These are phyloP conservation scores for Stomatorhinus ivindoensis DNA, from an alignment of 2,113 vertebrate species.

Conservation along the genomic window DNA sequence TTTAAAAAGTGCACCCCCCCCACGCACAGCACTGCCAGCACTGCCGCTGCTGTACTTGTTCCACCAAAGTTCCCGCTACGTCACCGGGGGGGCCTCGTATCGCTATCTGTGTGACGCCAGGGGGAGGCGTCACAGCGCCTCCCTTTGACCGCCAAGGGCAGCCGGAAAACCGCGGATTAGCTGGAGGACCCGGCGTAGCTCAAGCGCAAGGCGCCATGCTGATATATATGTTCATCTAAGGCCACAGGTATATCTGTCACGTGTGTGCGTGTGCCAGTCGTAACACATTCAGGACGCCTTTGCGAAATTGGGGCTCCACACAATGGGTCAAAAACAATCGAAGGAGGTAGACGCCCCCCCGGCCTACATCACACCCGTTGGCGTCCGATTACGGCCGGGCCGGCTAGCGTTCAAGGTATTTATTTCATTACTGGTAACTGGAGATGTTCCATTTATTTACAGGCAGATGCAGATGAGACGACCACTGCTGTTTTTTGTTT, in stretches of 20 bases:
- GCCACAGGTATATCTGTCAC: no score
- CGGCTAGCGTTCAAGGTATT: neutral
- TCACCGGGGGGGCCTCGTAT: conserved; percentile 26
- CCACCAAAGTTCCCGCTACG: conserved; percentile 36
- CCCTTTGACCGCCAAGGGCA: conserved; percentile 26
- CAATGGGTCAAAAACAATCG: neutral
- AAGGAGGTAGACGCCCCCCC: neutral
- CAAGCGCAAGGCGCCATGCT: neutral
- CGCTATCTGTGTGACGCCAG: neutral
- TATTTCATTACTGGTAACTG: neutral
- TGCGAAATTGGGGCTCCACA: neutral
- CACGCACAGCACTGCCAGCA: neutral
- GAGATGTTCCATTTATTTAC: neutral
- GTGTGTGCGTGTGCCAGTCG: neutral
- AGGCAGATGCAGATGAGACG: neutral
- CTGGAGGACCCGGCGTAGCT: neutral
- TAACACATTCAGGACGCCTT: neutral
- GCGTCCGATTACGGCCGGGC: neutral
- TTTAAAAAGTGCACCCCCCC: conserved; percentile 35
- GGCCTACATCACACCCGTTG: neutral
- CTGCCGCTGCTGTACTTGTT: conserved; percentile 33
- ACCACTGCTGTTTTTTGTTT: neutral
- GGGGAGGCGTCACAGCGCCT: conserved; percentile 18
- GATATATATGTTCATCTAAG: neutral
- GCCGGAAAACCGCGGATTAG: neutral